Evolutionary conservation across 53 echinoderm and acorn worm species (phyloP).

Genomic region (Patiria pectinifera): DNA sequence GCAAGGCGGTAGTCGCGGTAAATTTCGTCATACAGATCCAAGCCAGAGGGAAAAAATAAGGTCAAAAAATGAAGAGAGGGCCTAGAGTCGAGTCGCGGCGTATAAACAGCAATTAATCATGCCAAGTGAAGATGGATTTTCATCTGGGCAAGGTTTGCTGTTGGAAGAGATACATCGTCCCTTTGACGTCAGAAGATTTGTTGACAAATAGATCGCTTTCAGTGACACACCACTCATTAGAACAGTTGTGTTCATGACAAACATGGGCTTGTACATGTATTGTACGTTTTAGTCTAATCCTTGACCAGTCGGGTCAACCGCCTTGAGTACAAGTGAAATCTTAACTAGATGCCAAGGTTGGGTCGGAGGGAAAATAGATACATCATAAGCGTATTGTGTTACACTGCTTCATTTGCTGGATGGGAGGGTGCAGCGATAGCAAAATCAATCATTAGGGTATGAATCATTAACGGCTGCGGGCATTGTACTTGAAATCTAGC

Average conservation of each 20-base stretch:
- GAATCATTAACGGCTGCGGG: not conserved
- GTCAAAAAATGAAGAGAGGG: not conserved
- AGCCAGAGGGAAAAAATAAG: not conserved
- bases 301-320: not conserved
- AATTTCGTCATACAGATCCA: too few relatives aligned
- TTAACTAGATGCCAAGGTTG: not conserved
- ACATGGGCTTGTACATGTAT: not conserved
- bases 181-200: not conserved
- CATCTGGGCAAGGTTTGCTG: not conserved
- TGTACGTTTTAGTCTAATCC: not conserved
- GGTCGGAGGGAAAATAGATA: not conserved
- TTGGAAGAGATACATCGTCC: not conserved
- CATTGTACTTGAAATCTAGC: not conserved
- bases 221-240: not conserved
- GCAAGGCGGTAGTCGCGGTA: too few relatives aligned
- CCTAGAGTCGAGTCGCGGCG: not conserved
- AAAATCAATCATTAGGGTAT: not conserved
- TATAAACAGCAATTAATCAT: conserved; percentile 4
- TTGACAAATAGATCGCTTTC: not conserved
- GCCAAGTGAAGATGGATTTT: not conserved
- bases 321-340: not conserved
- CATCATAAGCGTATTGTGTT: not conserved
- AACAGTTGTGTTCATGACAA: not conserved
- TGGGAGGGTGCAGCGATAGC: not conserved
- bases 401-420: not conserved